Percentiles rank a stretch among this genome's conserved stretches.
Evolutionary conservation across 1,140 invertebrate species (phyloP).

Genomic region (Pachyrhynchus sulphureomaculatus): DNA sequence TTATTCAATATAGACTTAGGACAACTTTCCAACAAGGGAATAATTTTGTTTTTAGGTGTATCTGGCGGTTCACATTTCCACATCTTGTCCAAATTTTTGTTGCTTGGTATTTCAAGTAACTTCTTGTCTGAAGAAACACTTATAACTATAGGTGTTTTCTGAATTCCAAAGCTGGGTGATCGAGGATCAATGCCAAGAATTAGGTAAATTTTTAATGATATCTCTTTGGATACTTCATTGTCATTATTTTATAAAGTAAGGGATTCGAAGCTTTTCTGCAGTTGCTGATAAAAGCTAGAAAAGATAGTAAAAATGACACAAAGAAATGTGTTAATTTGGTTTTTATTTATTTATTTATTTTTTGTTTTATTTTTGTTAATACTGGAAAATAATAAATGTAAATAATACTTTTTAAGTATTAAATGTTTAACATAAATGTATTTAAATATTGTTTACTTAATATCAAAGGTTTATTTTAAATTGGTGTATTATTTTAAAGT

Average conservation of each 20-base stretch:
- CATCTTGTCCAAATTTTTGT: slow-evolving; percentile 45
- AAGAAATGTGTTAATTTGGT: too few species aligned
- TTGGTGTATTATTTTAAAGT: too few species aligned
- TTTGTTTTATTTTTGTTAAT: too few species aligned
- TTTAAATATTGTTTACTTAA: too few species aligned
- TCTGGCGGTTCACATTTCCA: not conserved
- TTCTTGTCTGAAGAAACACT: slow-evolving; percentile 32
- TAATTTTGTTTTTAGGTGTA: slow-evolving; percentile 9
- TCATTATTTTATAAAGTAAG: slow-evolving; percentile 2
- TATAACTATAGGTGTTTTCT: slow-evolving; percentile 54
- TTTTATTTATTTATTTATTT: too few species aligned
- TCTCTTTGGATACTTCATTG: slow-evolving; percentile 39
- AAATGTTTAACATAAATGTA: too few species aligned
- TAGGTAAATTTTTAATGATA: slow-evolving; percentile 36
- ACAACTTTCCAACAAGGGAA: too few species aligned
- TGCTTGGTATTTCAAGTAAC: slow-evolving; percentile 37
- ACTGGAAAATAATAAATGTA: too few species aligned
- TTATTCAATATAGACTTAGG: too few species aligned
- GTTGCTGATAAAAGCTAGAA: slow-evolving; percentile 27
- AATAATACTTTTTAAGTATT: too few species aligned
- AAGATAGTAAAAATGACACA: too few species aligned
- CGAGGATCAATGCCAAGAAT: slow-evolving; percentile 50
- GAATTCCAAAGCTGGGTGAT: slow-evolving; percentile 53
- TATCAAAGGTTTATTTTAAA: too few species aligned
- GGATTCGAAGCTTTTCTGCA: slow-evolving; percentile 23